Evolutionary conservation across 2,113 vertebrate species (phyloP), one percentile per base, ranked within the genome.

Genomic region (Nesogale talazaci): DNA sequence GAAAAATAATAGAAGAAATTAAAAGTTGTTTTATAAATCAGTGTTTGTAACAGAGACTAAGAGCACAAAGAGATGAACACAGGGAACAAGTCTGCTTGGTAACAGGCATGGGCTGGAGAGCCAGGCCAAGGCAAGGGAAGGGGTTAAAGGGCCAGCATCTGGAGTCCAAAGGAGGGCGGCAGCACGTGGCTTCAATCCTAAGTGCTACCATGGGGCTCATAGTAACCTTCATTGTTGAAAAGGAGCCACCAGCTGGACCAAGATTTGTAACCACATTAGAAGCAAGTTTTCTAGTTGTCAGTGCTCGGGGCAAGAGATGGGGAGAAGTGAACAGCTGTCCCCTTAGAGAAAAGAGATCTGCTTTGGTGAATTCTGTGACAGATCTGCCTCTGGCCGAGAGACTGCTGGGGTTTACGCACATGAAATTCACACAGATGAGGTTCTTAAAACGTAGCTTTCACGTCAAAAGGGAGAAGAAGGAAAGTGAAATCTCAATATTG

Each of bases 191-290:
- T 95, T 97, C 63, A 80, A 34, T 88, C 78, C 34, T 92, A 89
- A 85, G 84, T 80, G 65, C 69, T 95, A 72, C 46, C 52, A 34
- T 80, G 90, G 90, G 83, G 63, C 90, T 94, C 9, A 6, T 22
- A 87, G 57, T 93, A 97, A n/a, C 42, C 93, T 94, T 92, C 82
- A 7, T 70, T 95, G 86, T 86, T 87, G 94, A 94, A 95, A 89
- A 96, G 84, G 57, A 97, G 57, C 75, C 93, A 97, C 95, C 96
- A 97, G 88, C 94, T 97, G 95, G 76, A 78, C 86, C 94, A 94
- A 95, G 93, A 96, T 92, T 90, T 96, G 61, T 72, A 97, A 89
- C 95, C 94, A 97, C 10, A 15, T 92, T 91, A 95, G 94, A 75
- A 94, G 78, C 14, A 6, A 97, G 80, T 61, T 69, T 97, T 69